Evolutionary conservation across 2,888 invertebrate species (phyloP), one percentile per base, ranked within the genome.

Genomic region (Gymnosoma rotundatum): DNA sequence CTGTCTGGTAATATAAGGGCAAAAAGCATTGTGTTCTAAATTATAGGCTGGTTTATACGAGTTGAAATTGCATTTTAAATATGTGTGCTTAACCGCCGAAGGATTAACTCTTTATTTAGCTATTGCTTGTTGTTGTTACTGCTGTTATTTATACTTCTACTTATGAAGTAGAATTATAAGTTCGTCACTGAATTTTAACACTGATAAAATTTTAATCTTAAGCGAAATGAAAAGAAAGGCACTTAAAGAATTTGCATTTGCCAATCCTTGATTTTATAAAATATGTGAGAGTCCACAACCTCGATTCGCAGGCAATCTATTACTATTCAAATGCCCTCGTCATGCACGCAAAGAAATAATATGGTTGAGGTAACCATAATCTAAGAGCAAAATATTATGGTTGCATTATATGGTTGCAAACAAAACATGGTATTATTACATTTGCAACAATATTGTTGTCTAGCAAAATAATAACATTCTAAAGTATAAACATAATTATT

Each of bases 1-100:
- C 18, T 69, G 38, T 38, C 38, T 18, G 18, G 61, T 72, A 50
- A 72, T 75, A 79, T 83, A 75, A 83, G 75, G 83, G 83, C 79
- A 56, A 48, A 52, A 10, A 52, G 21, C 18, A 20, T 61, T 36
- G 60, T 73, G 61, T 74, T 32, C 73, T 74, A 80, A 80, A 67
- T 80, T 80, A 67, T 60, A 78, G 32, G 69, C 63, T 78, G 61
- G 20, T 63, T n/a, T n/a, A n/a, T n/a, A n/a, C n/a, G n/a, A n/a
- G n/a, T n/a, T n/a, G n/a, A n/a, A n/a, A n/a, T n/a, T n/a, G 69
- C 20, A 52, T 36, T n/a, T 45, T 36, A 52, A 6, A 25, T 58
- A 18, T 32, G 18, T 61, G 38, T 70, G 48, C 32, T 54, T 42
- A 42, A 12, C 54, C 32, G 69, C 69, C 63, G 48, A 60, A 12